Base-by-base conservation (phyloP, 2,797 vertebrate genomes). In the Rhincodon typus region DNA sequence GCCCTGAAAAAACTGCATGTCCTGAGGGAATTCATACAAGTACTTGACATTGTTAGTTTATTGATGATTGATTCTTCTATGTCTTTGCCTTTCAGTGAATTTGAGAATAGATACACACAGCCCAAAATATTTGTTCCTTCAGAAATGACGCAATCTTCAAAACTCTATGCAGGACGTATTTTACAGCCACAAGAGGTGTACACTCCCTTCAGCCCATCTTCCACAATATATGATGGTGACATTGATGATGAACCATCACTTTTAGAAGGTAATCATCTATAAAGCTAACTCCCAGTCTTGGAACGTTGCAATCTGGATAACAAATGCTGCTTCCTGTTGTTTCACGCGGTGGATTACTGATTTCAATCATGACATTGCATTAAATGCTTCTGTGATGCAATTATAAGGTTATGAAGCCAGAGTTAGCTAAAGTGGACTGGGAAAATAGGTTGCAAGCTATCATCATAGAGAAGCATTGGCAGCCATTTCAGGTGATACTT, bases 181-280 rank as follows among this genome's bases (percentile, higher is more conserved):
- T 97, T 98, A 79, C 97, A 98, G 82, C 98, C 97, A 5, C 62
- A 34, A 42, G 97, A 97, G 53, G 38, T 57, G 67, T 91, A 57
- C 38, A 74, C 17, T 74, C 84, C 87, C 34, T 88, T 91, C 21
- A 30, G 66, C 50, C 62, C 67, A 67, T 25, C 62, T 46, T 62
- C 84, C 4, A 12, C 66, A 57, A 50, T 84, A 53, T 42, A 66
- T 88, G 42, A 25, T 38, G 42, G 27, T 38, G 72, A 86, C 30
- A 97, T 97, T 97, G 98, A 97, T 0, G 97, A 98, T 96, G 98
- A 98, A 27, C 98, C 97, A 96, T 97, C 98, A 96, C 97, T 98
- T 96, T 96, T 98, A 42, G 98, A 98, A 98, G 98, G 97, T 98
- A 97, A 97, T 69, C 23, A 23, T 69, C 38, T 27, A 42, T 42